Percentiles rank a stretch among this genome's conserved stretches.
phyloP scores from a whole-genome alignment of 2,797 vertebrate species.

The Gila robusta region DNA sequence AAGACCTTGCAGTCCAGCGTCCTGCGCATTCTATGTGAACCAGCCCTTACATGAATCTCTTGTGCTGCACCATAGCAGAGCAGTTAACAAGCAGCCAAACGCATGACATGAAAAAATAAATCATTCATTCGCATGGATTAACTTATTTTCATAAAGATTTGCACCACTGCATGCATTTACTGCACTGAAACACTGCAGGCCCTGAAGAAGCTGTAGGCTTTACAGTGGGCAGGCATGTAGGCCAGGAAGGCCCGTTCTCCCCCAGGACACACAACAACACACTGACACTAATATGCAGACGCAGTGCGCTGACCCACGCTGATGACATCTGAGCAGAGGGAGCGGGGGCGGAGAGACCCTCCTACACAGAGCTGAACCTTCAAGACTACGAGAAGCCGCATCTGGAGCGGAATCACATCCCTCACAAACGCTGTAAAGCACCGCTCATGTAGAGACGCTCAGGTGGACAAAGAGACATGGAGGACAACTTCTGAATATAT shows the following conservation, averaged over 20 bases:
- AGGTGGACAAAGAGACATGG: not conserved
- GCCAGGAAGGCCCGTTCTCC: slow-evolving; percentile 24
- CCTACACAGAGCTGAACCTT: slow-evolving; percentile 21
- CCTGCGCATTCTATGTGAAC: not conserved
- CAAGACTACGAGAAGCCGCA: not conserved
- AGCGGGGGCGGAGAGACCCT: not conserved
- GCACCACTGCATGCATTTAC: slow-evolving; percentile 8
- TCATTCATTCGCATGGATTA: not conserved
- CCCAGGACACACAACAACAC: slow-evolving; percentile 32
- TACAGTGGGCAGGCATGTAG: slow-evolving; percentile 44
- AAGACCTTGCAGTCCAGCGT: not conserved
- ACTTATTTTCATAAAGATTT: slow-evolving; percentile 1
- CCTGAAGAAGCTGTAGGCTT: not conserved
- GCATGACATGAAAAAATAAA: not conserved
- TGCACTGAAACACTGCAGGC: not conserved
- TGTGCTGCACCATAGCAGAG: not conserved
- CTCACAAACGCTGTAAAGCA: not conserved
- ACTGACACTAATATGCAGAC: slow-evolving; percentile 54
- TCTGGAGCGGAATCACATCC: not conserved
- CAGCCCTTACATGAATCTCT: not conserved
- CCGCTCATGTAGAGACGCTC: not conserved
- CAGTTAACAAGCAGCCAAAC: not conserved
- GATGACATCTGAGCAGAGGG: slow-evolving; percentile 20
- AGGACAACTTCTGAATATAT: not conserved
- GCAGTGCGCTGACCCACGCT: slow-evolving; percentile 30